Base-by-base conservation (phyloP, 2,888 invertebrate species). In the Drosophila anomalata region DNA sequence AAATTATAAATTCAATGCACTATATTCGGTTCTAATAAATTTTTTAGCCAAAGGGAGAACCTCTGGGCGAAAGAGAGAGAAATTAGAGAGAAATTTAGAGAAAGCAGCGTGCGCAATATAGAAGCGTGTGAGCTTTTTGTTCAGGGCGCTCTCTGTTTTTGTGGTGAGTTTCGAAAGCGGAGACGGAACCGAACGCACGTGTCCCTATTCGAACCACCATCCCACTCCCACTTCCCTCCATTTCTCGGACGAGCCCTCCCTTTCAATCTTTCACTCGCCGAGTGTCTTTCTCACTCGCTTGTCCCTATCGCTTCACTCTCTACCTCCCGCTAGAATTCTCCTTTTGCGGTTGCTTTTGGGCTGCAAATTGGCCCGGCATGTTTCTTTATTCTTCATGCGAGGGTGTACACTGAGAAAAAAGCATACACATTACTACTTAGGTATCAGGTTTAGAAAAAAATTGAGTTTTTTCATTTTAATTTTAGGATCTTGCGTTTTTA, bases 131-230 rank as follows among this genome's bases (percentile, higher is more conserved):
- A 68, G 66, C 67, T 73, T 73, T 73, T 60, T 56, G 33, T 22
- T 20, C 36, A 22, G 54, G 63, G 44, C 58, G 66, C 78, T 86
- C 78, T 82, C 81, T 81, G 87, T 85, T 83, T 84, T 84, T 86
- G 84, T 87, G 85, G 88, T 85, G 86, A 87, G 73, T 87, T 75
- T 75, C 69, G 59, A 72, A 56, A 65, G 54, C 41, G 66, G 71
- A 11, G 50, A 17, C 31, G 14, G 26, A 14, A 26, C 24, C 48
- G 17, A 46, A 63, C 81, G 81, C 83, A 87, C 82, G 82, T 82
- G 82, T 78, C 75, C 82, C 87, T 83, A 48, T 82, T 86, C 76
- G 73, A 63, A 75, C 75, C 62, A 65, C 53, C 57, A 60, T 80
- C 50, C 26, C 22, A 39, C 44, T 50, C 11, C 24, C n/a, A 17